Evolutionary conservation across 2,888 invertebrate genomes (phyloP).

Genomic region (Caenorhabditis macrosperma): DNA sequence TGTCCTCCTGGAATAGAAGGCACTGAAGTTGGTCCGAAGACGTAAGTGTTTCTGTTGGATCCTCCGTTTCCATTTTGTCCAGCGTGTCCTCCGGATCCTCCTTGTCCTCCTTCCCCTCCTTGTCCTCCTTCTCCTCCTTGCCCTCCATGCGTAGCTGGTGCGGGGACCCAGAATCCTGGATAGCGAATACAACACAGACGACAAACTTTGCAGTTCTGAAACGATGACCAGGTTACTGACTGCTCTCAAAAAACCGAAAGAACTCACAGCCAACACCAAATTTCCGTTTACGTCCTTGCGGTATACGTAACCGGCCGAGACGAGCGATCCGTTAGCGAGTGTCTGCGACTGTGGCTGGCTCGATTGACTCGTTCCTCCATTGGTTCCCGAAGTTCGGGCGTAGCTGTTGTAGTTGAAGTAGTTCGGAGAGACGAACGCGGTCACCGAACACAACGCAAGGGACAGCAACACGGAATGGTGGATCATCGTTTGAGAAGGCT

Average conservation of each 20-base stretch:
- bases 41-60: too few species aligned
- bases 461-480: not conserved
- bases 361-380: too few species aligned
- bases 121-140: constrained; percentile 12
- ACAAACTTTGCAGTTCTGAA: constrained; percentile 25
- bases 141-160: not conserved
- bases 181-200: constrained; percentile 17
- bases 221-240: not conserved
- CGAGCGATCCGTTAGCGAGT: too few species aligned
- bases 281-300: constrained; percentile 8
- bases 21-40: too few species aligned
- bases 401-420: not conserved
- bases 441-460: not conserved
- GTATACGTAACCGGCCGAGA: too few species aligned
- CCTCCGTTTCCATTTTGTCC: not conserved
- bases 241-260: not conserved
- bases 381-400: not conserved
- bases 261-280: not conserved
- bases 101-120: not conserved
- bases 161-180: too few species aligned
- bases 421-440: not conserved
- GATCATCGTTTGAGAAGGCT: constrained; percentile 2
- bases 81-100: not conserved
- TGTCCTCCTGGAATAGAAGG: constrained; percentile 15
- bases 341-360: too few species aligned